Conservation (phyloP, 1,140 invertebrate genomes). For the Sycophila sp. region DNA sequence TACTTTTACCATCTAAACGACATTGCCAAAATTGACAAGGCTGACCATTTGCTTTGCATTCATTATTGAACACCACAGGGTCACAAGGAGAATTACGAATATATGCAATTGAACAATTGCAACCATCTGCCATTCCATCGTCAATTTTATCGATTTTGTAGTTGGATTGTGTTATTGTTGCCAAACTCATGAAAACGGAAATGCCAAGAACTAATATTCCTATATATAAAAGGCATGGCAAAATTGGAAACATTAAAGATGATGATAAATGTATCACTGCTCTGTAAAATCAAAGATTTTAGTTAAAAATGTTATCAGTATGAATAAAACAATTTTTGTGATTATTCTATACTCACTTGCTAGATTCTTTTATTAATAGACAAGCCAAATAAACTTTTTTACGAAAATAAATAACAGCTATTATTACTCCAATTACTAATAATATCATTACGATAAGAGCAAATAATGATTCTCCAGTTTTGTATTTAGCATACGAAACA, state of each 20-base stretch:
- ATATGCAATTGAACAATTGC: too few species aligned
- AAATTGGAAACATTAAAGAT: constrained; percentile 88
- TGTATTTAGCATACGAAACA: neutral
- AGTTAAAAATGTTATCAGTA: constrained; percentile 1
- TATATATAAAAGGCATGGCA: constrained; percentile 88
- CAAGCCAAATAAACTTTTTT: constrained; percentile 89
- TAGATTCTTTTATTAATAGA: constrained; percentile 88
- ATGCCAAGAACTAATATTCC: constrained; percentile 77
- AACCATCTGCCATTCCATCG: constrained; percentile 44
- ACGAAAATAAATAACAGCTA: constrained; percentile 85
- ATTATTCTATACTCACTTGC: constrained; percentile 69
- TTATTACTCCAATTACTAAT: constrained; percentile 74
- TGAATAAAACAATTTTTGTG: neutral
- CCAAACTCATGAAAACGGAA: constrained; percentile 75
- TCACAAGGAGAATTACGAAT: constrained; percentile 61
- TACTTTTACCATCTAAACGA: constrained; percentile 67
- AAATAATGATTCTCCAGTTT: constrained; percentile 71
- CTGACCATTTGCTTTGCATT: constrained; percentile 58
- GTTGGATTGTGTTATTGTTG: constrained; percentile 72
- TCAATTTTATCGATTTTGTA: constrained; percentile 66
- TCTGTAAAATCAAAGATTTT: constrained; percentile 68
- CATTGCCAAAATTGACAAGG: constrained; percentile 66
- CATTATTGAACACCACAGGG: constrained; percentile 65
- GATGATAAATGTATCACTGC: constrained; percentile 86
- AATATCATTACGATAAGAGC: constrained; percentile 74